These are phyloP conservation scores for Eudasyphora cyanicolor DNA, from an alignment of 2,888 invertebrate genomes.

Conservation along the genomic window DNA sequence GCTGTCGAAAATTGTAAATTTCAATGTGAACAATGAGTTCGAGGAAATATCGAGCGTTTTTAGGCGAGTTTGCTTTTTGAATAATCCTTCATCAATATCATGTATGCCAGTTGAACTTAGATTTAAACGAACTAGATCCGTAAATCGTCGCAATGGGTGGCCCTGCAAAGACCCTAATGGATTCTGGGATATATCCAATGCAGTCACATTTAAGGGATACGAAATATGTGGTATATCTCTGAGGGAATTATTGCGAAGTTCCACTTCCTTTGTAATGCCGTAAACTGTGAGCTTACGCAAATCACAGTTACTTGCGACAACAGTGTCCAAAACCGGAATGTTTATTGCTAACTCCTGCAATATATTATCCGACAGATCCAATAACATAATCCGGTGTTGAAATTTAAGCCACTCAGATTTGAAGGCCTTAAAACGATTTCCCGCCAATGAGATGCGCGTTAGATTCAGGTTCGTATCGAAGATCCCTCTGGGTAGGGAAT, in stretches of 20 bases:
- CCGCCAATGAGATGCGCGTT: slow-evolving; percentile 73
- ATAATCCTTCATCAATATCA: slow-evolving; percentile 75
- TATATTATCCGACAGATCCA: slow-evolving; percentile 76
- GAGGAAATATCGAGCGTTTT: slow-evolving; percentile 75
- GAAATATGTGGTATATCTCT: slow-evolving; percentile 76
- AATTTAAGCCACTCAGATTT: slow-evolving; percentile 73
- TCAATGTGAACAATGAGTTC: slow-evolving; percentile 75
- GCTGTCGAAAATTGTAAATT: slow-evolving; percentile 76
- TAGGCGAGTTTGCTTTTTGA: slow-evolving; percentile 75
- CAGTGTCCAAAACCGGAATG: slow-evolving; percentile 71
- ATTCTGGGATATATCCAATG: slow-evolving; percentile 75
- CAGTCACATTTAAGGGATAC: slow-evolving; percentile 74
- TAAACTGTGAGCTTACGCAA: slow-evolving; percentile 74
- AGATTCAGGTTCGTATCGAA: slow-evolving; percentile 75
- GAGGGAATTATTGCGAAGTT: slow-evolving; percentile 76
- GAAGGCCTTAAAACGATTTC: slow-evolving; percentile 74
- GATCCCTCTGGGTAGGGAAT: slow-evolving; percentile 72
- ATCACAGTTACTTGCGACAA: slow-evolving; percentile 74
- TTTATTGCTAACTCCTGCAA: slow-evolving; percentile 75
- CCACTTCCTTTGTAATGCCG: slow-evolving; percentile 73
- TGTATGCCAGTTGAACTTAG: slow-evolving; percentile 74
- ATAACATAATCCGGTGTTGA: slow-evolving; percentile 71
- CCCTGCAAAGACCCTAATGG: slow-evolving; percentile 75
- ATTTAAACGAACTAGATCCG: slow-evolving; percentile 73
- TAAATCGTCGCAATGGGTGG: slow-evolving; percentile 74